These are phyloP conservation scores for Athalia cordata DNA, from an alignment of 2,888 invertebrate genomes.

Conservation along the genomic window DNA sequence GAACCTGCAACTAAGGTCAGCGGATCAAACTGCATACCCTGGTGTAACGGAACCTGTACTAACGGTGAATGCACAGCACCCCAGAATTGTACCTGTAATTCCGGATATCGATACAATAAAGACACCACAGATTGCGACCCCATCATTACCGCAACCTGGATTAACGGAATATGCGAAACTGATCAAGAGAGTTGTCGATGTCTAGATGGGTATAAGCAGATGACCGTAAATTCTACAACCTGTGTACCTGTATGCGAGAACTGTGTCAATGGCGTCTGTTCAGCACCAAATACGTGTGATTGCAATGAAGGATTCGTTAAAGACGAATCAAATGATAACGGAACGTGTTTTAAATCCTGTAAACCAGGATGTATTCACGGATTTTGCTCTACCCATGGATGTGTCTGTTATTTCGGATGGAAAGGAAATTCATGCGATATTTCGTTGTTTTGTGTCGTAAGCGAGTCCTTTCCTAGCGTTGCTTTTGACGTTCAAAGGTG, in stretches of 20 bases:
- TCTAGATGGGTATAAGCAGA: slow-evolving; percentile 51
- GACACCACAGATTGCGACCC: slow-evolving; percentile 65
- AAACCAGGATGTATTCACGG: too few species aligned
- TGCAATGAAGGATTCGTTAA: slow-evolving; percentile 64
- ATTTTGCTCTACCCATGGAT: too few species aligned
- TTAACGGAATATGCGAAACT: slow-evolving; percentile 58
- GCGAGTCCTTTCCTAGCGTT: too few species aligned
- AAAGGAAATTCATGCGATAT: too few species aligned
- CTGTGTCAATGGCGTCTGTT: slow-evolving; percentile 70
- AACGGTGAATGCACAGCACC: slow-evolving; percentile 63
- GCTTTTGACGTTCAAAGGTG: too few species aligned
- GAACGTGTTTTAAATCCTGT: too few species aligned
- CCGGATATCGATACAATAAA: slow-evolving; percentile 52
- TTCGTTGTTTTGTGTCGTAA: too few species aligned
- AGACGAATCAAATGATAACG: slow-evolving; percentile 24
- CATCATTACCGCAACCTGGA: slow-evolving; percentile 64
- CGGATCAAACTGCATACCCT: slow-evolving; percentile 47
- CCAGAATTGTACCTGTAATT: slow-evolving; percentile 52
- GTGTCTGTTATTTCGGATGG: too few species aligned
- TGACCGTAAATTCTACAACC: slow-evolving; percentile 49
- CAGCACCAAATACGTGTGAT: slow-evolving; percentile 63
- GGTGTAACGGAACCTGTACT: background rate
- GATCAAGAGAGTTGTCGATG: slow-evolving; percentile 69
- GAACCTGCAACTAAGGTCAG: slow-evolving; percentile 21
- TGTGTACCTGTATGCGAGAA: slow-evolving; percentile 62